Evolutionary conservation across 1,140 invertebrate species (phyloP).

Genomic region (Pseudomyrmex concolor): DNA sequence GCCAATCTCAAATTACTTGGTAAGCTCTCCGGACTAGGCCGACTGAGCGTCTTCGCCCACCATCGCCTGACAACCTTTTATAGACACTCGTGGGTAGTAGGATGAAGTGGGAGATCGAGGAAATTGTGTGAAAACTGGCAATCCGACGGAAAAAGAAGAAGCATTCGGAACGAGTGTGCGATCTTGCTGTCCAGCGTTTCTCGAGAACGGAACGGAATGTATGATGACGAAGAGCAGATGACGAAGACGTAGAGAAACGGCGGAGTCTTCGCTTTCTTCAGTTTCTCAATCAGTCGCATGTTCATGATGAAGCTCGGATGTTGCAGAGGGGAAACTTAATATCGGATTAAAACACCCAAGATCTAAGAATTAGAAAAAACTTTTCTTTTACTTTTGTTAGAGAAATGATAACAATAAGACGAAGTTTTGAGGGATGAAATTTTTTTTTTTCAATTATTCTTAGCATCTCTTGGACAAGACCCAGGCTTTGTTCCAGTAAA

Average conservation of each 20-base stretch:
- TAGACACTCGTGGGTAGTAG: slow-evolving; percentile 79
- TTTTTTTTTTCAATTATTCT: not conserved
- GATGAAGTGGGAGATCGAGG: slow-evolving; percentile 71
- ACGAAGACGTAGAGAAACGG: not conserved
- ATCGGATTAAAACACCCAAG: not conserved
- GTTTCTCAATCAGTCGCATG: not conserved
- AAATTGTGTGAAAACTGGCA: slow-evolving; percentile 77
- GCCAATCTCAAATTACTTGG: slow-evolving; percentile 82
- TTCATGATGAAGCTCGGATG: not conserved
- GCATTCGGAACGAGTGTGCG: not conserved
- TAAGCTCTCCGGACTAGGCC: slow-evolving; percentile 77
- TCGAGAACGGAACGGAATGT: slow-evolving; percentile 12
- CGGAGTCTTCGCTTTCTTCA: not conserved
- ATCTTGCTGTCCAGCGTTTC: not conserved
- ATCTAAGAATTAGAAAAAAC: not conserved
- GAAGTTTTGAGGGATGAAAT: not conserved
- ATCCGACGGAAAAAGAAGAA: slow-evolving; percentile 60
- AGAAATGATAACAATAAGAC: not conserved
- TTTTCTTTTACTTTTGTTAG: not conserved
- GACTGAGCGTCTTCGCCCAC: slow-evolving; percentile 75
- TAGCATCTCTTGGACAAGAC: not conserved
- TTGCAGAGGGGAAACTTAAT: not conserved
- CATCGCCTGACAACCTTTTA: slow-evolving; percentile 79
- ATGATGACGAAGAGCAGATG: slow-evolving; percentile 3
- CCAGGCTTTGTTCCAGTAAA: not conserved